Evolutionary conservation across 1,140 invertebrate species (phyloP).

Genomic region (Leucophenga varia): DNA sequence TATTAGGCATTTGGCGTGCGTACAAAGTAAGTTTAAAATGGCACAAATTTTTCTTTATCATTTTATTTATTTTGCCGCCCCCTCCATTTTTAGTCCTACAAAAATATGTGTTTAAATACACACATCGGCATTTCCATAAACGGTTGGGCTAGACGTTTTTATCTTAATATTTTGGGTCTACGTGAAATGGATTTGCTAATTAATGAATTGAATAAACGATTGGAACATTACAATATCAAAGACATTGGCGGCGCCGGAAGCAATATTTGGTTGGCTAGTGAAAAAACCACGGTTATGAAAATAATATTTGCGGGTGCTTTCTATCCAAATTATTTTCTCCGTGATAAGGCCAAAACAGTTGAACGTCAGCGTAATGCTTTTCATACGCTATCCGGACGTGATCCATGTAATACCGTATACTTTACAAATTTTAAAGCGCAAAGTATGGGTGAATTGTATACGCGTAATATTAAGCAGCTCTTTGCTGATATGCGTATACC

Average conservation of each 20-base stretch:
- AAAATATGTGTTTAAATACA: constrained; percentile 26
- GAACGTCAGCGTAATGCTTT: constrained; percentile 63
- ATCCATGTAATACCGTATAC: constrained; percentile 77
- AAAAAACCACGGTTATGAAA: constrained; percentile 66
- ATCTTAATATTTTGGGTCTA: constrained; percentile 72
- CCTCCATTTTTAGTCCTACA: constrained; percentile 23
- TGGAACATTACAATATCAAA: constrained; percentile 62
- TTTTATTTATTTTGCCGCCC: too few species aligned
- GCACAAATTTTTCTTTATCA: not conserved
- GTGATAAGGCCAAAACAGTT: constrained; percentile 58
- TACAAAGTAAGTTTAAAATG: constrained; percentile 64
- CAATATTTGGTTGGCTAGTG: constrained; percentile 56
- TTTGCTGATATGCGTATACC: constrained; percentile 56
- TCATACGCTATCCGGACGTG: constrained; percentile 66
- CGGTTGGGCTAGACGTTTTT: constrained; percentile 71
- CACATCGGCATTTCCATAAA: constrained; percentile 13
- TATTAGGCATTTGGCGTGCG: constrained; percentile 77
- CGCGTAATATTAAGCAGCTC: constrained; percentile 60
- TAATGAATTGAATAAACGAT: constrained; percentile 66
- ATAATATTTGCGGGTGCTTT: constrained; percentile 72
- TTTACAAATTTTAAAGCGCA: constrained; percentile 66
- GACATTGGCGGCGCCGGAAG: constrained; percentile 40
- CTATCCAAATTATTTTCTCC: constrained; percentile 88
- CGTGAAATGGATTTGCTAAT: constrained; percentile 73
- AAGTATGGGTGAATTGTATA: constrained; percentile 75